A percentile compares a stretch with the other conserved stretches of the same genome.
phyloP scores from a whole-genome alignment of 2,797 vertebrate species.

The Thripadectes ignobilis region DNA sequence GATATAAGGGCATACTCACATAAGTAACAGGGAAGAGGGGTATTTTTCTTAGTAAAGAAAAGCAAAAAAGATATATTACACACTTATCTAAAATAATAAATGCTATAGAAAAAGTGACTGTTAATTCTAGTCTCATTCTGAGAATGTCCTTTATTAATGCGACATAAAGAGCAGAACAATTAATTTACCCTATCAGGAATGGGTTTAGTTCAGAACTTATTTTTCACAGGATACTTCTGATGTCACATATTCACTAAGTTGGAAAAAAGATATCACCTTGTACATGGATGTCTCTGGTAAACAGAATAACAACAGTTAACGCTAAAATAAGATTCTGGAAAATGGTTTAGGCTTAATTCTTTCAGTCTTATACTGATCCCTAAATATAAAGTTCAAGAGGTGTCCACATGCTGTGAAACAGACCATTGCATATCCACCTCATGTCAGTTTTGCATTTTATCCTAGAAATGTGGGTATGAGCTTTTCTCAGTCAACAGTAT shows the following conservation, averaged over 20 bases:
- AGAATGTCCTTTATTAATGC: background rate
- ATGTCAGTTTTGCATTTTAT: background rate
- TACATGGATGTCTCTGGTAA: background rate
- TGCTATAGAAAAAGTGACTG: background rate
- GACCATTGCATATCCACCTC: background rate
- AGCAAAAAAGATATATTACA: rapidly evolving
- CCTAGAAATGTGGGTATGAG: rapidly evolving
- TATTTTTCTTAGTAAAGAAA: background rate
- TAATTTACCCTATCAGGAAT: background rate
- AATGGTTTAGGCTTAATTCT: background rate
- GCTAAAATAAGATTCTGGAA: background rate
- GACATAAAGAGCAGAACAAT: background rate
- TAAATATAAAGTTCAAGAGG: background rate
- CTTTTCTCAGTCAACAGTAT: background rate
- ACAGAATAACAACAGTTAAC: background rate
- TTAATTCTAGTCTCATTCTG: background rate
- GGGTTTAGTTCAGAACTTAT: background rate
- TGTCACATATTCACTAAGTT: background rate
- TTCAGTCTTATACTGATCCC: background rate
- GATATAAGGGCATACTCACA: background rate
- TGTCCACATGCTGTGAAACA: background rate
- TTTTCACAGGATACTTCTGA: background rate
- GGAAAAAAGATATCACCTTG: background rate
- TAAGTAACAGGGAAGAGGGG: background rate
- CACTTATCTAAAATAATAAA: background rate